These are phyloP conservation scores for Amyelois transitella DNA, from an alignment of 1,140 invertebrate species.

Conservation along the genomic window DNA sequence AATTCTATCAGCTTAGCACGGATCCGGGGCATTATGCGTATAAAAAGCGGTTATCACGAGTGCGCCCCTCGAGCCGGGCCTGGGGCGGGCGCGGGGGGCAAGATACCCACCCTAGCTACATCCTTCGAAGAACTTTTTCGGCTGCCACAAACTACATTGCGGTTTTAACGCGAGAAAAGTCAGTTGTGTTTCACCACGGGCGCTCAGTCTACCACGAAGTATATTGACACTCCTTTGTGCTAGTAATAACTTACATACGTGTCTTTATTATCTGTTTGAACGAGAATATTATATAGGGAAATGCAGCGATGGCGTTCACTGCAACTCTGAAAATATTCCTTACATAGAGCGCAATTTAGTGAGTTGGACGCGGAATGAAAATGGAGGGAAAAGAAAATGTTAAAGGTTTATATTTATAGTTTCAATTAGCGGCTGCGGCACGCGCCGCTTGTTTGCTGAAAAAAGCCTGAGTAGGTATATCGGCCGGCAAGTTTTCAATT, in stretches of 20 bases:
- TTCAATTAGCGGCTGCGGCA: slow-evolving; percentile 59
- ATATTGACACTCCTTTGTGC: neutral
- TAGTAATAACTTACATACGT: slow-evolving; percentile 18
- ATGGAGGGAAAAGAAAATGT: slow-evolving; percentile 39
- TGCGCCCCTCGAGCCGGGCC: slow-evolving; percentile 9
- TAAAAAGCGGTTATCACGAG: slow-evolving; percentile 67
- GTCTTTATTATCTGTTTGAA: slow-evolving; percentile 11
- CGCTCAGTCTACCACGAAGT: slow-evolving; percentile 3
- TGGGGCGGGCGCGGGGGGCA: slow-evolving; percentile 12
- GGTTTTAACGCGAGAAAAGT: slow-evolving; percentile 15
- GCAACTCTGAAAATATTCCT: slow-evolving; percentile 18
- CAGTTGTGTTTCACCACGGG: neutral
- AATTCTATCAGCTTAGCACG: slow-evolving; percentile 72
- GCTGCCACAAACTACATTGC: slow-evolving; percentile 32
- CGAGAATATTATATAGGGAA: neutral
- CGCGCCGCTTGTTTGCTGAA: slow-evolving; percentile 30
- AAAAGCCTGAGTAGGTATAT: slow-evolving; percentile 22
- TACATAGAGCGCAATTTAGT: slow-evolving; percentile 25
- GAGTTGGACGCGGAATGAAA: slow-evolving; percentile 39
- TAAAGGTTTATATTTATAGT: slow-evolving; percentile 58
- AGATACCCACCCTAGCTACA: slow-evolving; percentile 2
- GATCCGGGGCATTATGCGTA: slow-evolving; percentile 67
- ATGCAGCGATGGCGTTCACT: slow-evolving; percentile 10
- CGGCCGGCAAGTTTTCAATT: neutral
- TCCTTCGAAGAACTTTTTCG: slow-evolving; percentile 22